Evolutionary conservation across 2,797 vertebrate genomes (phyloP).

Genomic region (Coluber constrictor): DNA sequence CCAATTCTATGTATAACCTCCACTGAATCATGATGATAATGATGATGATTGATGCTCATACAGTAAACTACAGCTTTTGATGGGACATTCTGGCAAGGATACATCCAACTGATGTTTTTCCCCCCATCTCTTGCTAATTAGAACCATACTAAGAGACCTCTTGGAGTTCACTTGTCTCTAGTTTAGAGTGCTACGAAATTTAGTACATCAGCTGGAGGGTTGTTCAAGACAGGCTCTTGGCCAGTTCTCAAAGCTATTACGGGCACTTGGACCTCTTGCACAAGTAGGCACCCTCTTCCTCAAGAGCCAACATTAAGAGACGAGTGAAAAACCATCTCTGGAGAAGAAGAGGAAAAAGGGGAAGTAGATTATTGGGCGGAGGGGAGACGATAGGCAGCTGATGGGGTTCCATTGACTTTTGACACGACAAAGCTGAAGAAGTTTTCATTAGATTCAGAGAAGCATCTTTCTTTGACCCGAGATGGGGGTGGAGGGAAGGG

Average conservation of each 20-base stretch:
- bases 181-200: constrained; percentile 40
- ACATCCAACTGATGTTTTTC: constrained; percentile 50
- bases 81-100: constrained; percentile 60
- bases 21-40: neutral
- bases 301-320: neutral
- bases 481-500: too few species aligned
- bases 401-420: neutral
- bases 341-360: constrained; percentile 1
- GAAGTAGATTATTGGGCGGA: neutral
- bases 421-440: neutral
- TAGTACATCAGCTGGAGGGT: constrained; percentile 31
- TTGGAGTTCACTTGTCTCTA: constrained; percentile 29
- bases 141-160: constrained; percentile 48
- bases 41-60: neutral
- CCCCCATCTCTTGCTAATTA: constrained; percentile 35
- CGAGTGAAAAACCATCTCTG: neutral
- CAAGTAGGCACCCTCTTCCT: neutral
- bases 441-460: neutral
- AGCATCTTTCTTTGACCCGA: neutral
- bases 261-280: neutral
- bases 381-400: neutral
- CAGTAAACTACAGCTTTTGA: constrained; percentile 18
- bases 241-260: constrained; percentile 24
- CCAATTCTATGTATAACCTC: neutral
- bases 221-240: constrained; percentile 26